Conservation (phyloP, 1,140 invertebrate species). For the Heliothis subflexa region DNA sequence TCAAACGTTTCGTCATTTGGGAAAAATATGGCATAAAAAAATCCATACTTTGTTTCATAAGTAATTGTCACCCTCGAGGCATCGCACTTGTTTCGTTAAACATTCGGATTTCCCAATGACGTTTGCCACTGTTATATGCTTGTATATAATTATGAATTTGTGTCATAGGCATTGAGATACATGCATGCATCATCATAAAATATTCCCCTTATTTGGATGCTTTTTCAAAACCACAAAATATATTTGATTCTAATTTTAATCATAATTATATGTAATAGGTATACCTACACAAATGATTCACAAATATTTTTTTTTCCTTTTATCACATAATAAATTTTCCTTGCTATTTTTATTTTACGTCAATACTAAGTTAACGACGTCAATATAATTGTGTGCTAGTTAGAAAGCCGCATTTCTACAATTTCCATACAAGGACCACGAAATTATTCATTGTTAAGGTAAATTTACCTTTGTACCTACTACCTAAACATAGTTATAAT, state of each 20-base stretch:
- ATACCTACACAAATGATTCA: not conserved
- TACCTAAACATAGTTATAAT: too few relatives aligned
- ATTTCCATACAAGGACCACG: too few relatives aligned
- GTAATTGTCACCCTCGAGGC: slow-evolving; percentile 3
- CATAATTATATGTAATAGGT: too few relatives aligned
- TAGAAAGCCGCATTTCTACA: too few relatives aligned
- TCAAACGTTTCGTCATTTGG: too few relatives aligned
- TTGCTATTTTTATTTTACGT: not conserved
- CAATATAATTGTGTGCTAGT: not conserved
- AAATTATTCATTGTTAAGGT: too few relatives aligned
- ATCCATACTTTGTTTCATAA: not conserved
- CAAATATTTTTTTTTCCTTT: not conserved
- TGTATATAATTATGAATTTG: not conserved
- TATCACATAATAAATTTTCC: not conserved
- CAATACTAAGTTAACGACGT: not conserved
- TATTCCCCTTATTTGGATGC: not conserved
- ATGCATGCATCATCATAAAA: slow-evolving; percentile 7
- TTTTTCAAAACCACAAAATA: too few relatives aligned
- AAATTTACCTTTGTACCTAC: too few relatives aligned
- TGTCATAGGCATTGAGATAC: not conserved
- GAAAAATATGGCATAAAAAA: not conserved
- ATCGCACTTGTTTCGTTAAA: slow-evolving; percentile 8
- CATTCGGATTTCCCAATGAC: slow-evolving; percentile 27
- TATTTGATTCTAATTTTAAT: too few relatives aligned
- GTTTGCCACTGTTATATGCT: slow-evolving; percentile 2